These are phyloP conservation scores for Champsocephalus esox DNA, from an alignment of 2,797 vertebrate species.

Conservation along the genomic window DNA sequence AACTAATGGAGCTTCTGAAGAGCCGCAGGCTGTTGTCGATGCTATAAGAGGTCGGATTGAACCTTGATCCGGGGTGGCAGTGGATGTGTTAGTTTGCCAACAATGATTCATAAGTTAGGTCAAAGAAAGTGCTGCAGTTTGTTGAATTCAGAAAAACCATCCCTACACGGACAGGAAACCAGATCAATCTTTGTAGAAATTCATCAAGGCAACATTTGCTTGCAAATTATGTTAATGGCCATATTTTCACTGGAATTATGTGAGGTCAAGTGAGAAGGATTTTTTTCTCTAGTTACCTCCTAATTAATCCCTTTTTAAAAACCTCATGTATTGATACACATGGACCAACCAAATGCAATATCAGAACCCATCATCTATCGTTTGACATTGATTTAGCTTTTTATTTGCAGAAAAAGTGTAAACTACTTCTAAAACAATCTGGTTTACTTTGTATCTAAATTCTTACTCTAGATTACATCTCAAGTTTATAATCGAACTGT, in stretches of 20 bases:
- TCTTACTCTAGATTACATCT: too few relatives aligned
- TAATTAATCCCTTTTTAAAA: too few relatives aligned
- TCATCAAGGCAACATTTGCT: constrained; percentile 1
- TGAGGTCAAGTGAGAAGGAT: not conserved
- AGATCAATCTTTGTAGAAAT: constrained; percentile 30
- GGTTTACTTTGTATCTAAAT: too few relatives aligned
- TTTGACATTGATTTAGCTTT: too few relatives aligned
- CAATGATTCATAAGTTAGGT: constrained; percentile 69
- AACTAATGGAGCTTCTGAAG: constrained; percentile 48
- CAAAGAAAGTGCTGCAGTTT: constrained; percentile 55
- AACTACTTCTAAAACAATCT: too few relatives aligned
- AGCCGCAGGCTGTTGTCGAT: constrained; percentile 54
- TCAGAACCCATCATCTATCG: too few relatives aligned
- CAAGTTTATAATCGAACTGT: too few relatives aligned
- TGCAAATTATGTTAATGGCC: constrained; percentile 25
- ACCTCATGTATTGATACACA: too few relatives aligned
- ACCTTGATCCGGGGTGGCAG: constrained; percentile 60
- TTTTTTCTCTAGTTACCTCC: not conserved
- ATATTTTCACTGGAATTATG: not conserved
- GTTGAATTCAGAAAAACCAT: constrained; percentile 35
- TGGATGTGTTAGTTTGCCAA: constrained; percentile 62
- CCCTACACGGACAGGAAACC: constrained; percentile 2
- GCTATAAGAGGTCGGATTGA: constrained; percentile 41
- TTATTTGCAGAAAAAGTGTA: too few relatives aligned
- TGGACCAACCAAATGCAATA: too few relatives aligned